phyloP scores from a whole-genome alignment of 1,140 invertebrate genomes.

The Chrysomallon squamiferum region DNA sequence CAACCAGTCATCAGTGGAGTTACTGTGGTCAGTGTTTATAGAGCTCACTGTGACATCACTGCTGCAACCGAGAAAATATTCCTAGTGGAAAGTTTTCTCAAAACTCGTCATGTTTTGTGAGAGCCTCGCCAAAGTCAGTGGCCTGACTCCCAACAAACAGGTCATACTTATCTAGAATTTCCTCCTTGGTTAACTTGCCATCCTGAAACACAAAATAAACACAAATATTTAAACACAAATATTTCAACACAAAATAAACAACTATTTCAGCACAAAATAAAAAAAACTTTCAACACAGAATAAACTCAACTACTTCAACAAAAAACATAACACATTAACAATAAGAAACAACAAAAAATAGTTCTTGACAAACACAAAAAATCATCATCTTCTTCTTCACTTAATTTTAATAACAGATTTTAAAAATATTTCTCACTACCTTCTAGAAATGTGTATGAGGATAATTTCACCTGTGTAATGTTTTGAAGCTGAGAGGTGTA shows the following conservation, averaged over 20 bases:
- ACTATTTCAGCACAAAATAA: neutral
- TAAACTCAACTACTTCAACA: too few species aligned
- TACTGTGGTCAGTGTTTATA: too few species aligned
- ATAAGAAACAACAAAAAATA: too few species aligned
- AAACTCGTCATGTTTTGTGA: slow-evolving; percentile 84
- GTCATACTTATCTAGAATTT: slow-evolving; percentile 95
- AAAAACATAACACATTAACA: too few species aligned
- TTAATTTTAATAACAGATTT: too few species aligned
- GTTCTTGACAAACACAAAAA: too few species aligned
- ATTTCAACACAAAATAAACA: neutral
- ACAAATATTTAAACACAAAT: neutral
- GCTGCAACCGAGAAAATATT: neutral
- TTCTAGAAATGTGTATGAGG: too few species aligned
- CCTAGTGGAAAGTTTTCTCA: slow-evolving; percentile 24
- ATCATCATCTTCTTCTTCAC: too few species aligned
- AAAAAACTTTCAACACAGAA: neutral
- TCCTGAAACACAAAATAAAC: slow-evolving; percentile 67
- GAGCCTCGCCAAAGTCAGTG: slow-evolving; percentile 96
- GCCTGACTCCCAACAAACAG: slow-evolving; percentile 98
- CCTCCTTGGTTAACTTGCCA: slow-evolving; percentile 86
- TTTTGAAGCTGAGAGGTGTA: too few species aligned
- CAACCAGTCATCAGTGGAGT: too few species aligned
- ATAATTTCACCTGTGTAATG: too few species aligned
- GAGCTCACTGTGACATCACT: neutral
- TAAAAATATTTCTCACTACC: too few species aligned